Evolutionary conservation across 1,140 invertebrate genomes (phyloP).

Genomic region (Aphelenchoides besseyi): DNA sequence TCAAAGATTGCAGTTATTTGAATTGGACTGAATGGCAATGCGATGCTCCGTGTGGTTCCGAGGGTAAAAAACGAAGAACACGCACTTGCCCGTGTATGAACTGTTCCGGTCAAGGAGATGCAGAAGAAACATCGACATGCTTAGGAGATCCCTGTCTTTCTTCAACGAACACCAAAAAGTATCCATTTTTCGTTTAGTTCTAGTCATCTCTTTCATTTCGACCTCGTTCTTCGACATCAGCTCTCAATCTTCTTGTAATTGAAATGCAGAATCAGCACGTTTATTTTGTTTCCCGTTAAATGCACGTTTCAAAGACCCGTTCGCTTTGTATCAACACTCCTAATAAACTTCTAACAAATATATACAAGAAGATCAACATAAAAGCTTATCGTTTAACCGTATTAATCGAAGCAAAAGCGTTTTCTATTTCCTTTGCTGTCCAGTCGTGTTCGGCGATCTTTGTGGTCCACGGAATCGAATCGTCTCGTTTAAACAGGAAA

Average conservation of each 20-base stretch:
- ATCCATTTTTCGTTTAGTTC: constrained; percentile 16
- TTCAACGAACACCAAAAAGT: constrained; percentile 22
- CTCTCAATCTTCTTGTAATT: not conserved
- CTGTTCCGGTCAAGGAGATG: constrained; percentile 5
- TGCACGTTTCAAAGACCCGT: too few relatives aligned
- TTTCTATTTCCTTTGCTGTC: not conserved
- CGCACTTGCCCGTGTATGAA: constrained; percentile 27
- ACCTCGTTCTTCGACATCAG: too few relatives aligned
- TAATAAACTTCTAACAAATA: not conserved
- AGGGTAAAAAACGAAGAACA: constrained; percentile 24
- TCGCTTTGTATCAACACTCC: too few relatives aligned
- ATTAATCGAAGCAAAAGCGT: constrained; percentile 3
- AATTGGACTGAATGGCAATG: constrained; percentile 31
- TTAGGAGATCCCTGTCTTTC: constrained; percentile 26
- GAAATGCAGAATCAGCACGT: not conserved
- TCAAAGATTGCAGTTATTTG: constrained; percentile 20
- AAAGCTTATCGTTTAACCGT: not conserved
- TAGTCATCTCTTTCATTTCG: too few relatives aligned
- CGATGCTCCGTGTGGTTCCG: constrained; percentile 15
- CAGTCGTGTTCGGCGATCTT: constrained; percentile 17
- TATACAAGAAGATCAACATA: not conserved
- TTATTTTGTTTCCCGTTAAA: not conserved
- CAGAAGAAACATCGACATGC: constrained; percentile 28
- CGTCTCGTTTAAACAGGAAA: constrained; percentile 13
- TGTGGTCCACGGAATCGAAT: constrained; percentile 5